Evolutionary conservation across 2,888 invertebrate species (phyloP), one percentile per base, ranked within the genome.

Genomic region (Tenthredo livida): DNA sequence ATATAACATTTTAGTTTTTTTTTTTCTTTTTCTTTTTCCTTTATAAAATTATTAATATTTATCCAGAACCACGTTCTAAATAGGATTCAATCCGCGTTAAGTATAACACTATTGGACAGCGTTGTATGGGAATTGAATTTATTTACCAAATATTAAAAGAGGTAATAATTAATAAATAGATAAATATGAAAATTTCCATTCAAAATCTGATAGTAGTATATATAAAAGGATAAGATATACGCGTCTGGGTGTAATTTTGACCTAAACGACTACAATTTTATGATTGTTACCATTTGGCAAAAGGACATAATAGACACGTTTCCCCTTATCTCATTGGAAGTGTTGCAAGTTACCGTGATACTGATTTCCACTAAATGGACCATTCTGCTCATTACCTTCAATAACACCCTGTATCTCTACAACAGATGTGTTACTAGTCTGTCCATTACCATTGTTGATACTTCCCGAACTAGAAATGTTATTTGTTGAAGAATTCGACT

Each of bases 251-350:
- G 85, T 77, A 61, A 83, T 83, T 67, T 80, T 84, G 21, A 78
- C 83, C 88, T 89, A 93, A 85, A 92, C 92, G 88, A 93, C 92
- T 84, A 93, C 93, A 87, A 93, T 92, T 87, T 93, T 93, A 84
- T 93, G 93, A 89, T 92, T 93, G 88, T 93, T 92, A 87, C 92
- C 93, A 88, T 93, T 92, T n/a, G 93, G 93, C 90, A 93, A 90
- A 87, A 93, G 92, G 89, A 93, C 93, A 86, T 93, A 93, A 88
- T 93, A 93, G 91, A 93, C 93, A 90, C 92, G 93, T 91, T 92
- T 93, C 87, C 91, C 93, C 91, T 93, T 93, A 90, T 93, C 93
- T 93, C 93, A 93, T 93, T 93, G 93, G 89, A 91, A 93, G 82
- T 91, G 90, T 84, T 90, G 86, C 43, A 90, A 88, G 86, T 92